These are phyloP conservation scores for Apotomis turbidana DNA, from an alignment of 2,888 invertebrate species.

Conservation along the genomic window DNA sequence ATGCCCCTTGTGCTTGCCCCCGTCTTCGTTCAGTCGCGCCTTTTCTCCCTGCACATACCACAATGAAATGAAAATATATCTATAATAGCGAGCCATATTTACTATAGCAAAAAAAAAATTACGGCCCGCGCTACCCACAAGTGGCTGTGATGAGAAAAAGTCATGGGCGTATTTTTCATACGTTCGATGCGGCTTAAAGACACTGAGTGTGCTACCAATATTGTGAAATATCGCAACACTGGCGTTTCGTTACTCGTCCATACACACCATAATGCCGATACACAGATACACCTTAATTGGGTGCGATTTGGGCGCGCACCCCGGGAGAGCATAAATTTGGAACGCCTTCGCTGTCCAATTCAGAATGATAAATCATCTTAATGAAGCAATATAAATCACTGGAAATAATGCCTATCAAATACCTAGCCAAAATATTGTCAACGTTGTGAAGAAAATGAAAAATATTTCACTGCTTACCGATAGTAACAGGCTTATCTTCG, in stretches of 20 bases:
- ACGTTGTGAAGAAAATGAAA: neutral
- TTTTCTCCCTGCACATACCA: conserved; percentile 69
- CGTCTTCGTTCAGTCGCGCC: conserved; percentile 72
- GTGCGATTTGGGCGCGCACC: conserved; percentile 21
- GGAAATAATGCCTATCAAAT: conserved; percentile 12
- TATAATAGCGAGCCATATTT: neutral
- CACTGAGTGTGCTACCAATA: too few relatives aligned
- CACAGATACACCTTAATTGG: conserved; percentile 28
- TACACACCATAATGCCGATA: neutral
- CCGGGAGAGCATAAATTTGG: conserved; percentile 32
- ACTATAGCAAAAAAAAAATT: too few relatives aligned
- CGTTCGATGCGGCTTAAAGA: too few relatives aligned
- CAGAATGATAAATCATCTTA: conserved; percentile 39
- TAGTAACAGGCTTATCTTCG: too few relatives aligned
- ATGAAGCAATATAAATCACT: conserved; percentile 34
- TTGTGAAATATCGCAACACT: too few relatives aligned
- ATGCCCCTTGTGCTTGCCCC: conserved; percentile 52
- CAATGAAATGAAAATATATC: neutral
- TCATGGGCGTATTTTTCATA: too few relatives aligned
- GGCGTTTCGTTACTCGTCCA: neutral
- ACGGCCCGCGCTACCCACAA: too few relatives aligned
- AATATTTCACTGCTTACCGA: too few relatives aligned
- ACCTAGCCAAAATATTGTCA: neutral
- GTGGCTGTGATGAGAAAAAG: too few relatives aligned
- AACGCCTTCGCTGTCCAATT: conserved; percentile 29